Percentiles rank a stretch among this genome's conserved stretches.
Evolutionary conservation across 2,888 invertebrate species (phyloP).

Genomic region (Amiota minor): DNA sequence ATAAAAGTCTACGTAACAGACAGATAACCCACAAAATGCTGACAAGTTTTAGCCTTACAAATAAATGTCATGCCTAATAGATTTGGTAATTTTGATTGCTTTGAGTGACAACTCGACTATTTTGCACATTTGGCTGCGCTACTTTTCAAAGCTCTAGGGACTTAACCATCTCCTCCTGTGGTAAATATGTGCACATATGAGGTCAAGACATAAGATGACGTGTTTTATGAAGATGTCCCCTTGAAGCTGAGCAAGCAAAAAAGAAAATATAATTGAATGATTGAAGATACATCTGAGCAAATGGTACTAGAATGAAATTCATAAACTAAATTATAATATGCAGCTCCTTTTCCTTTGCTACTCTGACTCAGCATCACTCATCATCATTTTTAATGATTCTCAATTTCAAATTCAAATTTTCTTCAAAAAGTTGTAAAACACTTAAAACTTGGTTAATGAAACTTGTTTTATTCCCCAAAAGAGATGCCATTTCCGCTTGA

Average conservation of each 20-base stretch:
- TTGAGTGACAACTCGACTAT: neutral
- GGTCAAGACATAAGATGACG: slow-evolving; percentile 49
- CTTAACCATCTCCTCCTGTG: slow-evolving; percentile 37
- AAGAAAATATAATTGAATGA: slow-evolving; percentile 63
- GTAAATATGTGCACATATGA: slow-evolving; percentile 10
- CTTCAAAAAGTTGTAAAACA: slow-evolving; percentile 18
- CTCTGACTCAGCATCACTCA: neutral
- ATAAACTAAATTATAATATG: neutral
- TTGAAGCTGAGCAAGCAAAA: slow-evolving; percentile 67
- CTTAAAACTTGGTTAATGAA: slow-evolving; percentile 10
- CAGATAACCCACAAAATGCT: too few species aligned
- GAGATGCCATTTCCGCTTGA: neutral
- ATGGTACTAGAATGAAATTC: neutral
- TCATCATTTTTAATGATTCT: slow-evolving; percentile 4
- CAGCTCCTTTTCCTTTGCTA: neutral
- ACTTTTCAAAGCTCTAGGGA: slow-evolving; percentile 55
- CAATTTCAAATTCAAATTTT: neutral
- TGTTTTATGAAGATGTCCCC: slow-evolving; percentile 62
- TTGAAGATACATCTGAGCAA: slow-evolving; percentile 34
- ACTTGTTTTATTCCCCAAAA: neutral
- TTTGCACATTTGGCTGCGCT: slow-evolving; percentile 50
- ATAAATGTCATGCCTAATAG: too few species aligned
- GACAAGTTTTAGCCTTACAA: too few species aligned
- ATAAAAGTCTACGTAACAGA: too few species aligned
- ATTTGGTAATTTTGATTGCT: too few species aligned